These are phyloP conservation scores for Morpho helenor DNA, from an alignment of 2,888 invertebrate genomes.

Conservation along the genomic window DNA sequence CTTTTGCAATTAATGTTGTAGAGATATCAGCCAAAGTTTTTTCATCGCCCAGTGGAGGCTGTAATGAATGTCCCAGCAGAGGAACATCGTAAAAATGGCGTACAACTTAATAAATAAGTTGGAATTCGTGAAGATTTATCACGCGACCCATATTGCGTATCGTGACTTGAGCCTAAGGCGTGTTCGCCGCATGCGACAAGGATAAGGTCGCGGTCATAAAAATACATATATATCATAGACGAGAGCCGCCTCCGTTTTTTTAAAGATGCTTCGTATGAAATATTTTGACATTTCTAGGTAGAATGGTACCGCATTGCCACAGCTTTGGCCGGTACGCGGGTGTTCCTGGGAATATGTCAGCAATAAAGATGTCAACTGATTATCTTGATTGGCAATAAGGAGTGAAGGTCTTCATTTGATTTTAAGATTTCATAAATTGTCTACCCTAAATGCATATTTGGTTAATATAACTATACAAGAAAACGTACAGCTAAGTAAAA, in stretches of 20 bases:
- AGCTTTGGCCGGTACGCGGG: slow-evolving; percentile 36
- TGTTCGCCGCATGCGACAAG: slow-evolving; percentile 48
- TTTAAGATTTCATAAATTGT: too few species aligned
- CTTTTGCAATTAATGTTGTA: slow-evolving; percentile 74
- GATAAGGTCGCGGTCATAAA: slow-evolving; percentile 48
- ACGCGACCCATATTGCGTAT: slow-evolving; percentile 62
- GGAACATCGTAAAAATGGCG: slow-evolving; percentile 71
- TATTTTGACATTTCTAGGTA: slow-evolving; percentile 75
- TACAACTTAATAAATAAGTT: slow-evolving; percentile 78
- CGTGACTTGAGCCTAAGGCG: slow-evolving; percentile 52
- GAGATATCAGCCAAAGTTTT: slow-evolving; percentile 73
- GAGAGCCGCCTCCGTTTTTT: slow-evolving; percentile 53
- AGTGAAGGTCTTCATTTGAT: slow-evolving; percentile 3
- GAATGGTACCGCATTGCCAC: slow-evolving; percentile 35
- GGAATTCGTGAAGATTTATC: slow-evolving; percentile 75
- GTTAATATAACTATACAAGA: too few species aligned
- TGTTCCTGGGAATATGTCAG: slow-evolving; percentile 49
- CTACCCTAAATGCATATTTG: too few species aligned
- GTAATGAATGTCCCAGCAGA: slow-evolving; percentile 72
- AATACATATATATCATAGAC: slow-evolving; percentile 62
- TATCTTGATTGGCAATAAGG: slow-evolving; percentile 17
- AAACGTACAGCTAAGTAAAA: too few species aligned
- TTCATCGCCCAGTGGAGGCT: slow-evolving; percentile 69
- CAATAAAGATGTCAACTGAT: slow-evolving; percentile 41
- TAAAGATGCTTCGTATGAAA: slow-evolving; percentile 56